Evolutionary conservation across 2,113 vertebrate genomes (phyloP), one percentile per base, ranked within the genome.

Genomic region (Hemiscyllium ocellatum): DNA sequence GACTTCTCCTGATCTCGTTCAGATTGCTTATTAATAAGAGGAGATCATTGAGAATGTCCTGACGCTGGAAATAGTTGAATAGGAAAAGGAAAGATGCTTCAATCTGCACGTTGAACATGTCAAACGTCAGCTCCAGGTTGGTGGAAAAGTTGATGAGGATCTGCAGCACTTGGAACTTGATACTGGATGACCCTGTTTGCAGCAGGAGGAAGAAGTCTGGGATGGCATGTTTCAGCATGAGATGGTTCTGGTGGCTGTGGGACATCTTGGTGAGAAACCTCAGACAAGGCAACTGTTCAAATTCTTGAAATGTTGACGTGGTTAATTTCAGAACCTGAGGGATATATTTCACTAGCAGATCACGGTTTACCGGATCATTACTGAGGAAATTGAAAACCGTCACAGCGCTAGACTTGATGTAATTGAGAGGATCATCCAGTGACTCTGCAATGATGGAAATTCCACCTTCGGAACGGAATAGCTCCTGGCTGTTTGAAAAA

Each of bases 241-340:
- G 15, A 13, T 95, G 94, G 69, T 15, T 47, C 94, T 76, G 94
- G 8, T 52, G 94, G 24, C 19, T 76, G 13, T 50, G 68, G 37
- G 94, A 95, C 68, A 95, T 47, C 69, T 72, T 72, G 94, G 94
- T 95, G 68, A 95, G 94, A 68, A 95, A 95, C 68, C 94, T 47
- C 42, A 95, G 69, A 4, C 94, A 76, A 0, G 94, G 94, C 26
- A 95, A 6, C 69, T 95, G 94, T 8, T 95, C 94, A 8, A 95
- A 95, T 24, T 95, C 94, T 19, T 95, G 94, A 13, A 95, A 29
- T 1, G 37, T 72, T 0, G 69, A 76, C 6, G 68, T 95, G 68
- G 94, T 52, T 47, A 95, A 22, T 13, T 50, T 50, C 22, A 95
- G 52, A 20, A 95, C 94, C 94, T 95, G 94, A 0, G 94, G 94